Percentiles rank a stretch among this genome's conserved stretches.
Conservation (phyloP, 1,140 invertebrate species). For the Kradibia gibbosae region DNA sequence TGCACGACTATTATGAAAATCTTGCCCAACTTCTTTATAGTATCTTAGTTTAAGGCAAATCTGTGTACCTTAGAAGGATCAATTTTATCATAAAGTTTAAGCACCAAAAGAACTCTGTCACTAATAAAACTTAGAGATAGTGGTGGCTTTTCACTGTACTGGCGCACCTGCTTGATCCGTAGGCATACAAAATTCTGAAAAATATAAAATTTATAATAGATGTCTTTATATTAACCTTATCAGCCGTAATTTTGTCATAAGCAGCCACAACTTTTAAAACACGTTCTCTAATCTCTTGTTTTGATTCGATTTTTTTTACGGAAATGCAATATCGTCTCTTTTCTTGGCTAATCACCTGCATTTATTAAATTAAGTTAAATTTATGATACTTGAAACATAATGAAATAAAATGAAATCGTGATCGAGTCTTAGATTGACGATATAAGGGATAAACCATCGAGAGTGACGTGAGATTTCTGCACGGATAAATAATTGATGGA, state of each 20-base stretch:
- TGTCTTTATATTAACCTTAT: conserved; percentile 78
- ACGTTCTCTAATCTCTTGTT: conserved; percentile 78
- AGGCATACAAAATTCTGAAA: conserved; percentile 77
- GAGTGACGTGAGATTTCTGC: no score
- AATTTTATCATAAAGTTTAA: conserved; percentile 97
- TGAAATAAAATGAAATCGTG: no score
- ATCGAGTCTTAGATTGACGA: no score
- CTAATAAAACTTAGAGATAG: conserved; percentile 86
- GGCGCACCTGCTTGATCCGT: conserved; percentile 75
- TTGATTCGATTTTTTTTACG: conserved; percentile 50
- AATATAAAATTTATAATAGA: conserved; percentile 70
- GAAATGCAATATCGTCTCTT: conserved; percentile 41
- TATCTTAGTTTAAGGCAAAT: conserved; percentile 42
- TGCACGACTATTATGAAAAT: neutral
- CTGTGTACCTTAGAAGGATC: conserved; percentile 88
- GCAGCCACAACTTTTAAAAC: conserved; percentile 84
- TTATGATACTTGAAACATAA: no score
- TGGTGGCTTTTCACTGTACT: conserved; percentile 82
- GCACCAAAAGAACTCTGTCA: conserved; percentile 91
- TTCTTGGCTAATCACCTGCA: conserved; percentile 51
- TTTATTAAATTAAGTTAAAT: conserved; percentile 39
- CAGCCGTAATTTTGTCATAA: conserved; percentile 85
- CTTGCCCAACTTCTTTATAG: conserved; percentile 30
- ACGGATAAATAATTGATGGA: no score
- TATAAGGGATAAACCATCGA: no score